Evolutionary conservation across 2,888 invertebrate species (phyloP).

Genomic region (Cephonodes hylas): DNA sequence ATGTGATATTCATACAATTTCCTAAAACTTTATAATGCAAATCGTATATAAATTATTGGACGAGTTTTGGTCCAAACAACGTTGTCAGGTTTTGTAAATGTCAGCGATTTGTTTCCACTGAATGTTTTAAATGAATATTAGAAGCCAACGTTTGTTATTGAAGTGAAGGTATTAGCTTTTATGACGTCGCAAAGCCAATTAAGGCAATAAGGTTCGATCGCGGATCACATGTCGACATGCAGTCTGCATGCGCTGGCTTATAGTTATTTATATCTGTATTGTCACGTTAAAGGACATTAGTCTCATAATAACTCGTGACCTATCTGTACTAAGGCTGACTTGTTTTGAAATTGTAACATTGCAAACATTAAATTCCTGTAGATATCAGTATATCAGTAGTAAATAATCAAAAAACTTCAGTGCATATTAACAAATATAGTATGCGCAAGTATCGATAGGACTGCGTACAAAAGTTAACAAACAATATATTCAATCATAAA

Average conservation of each 20-base stretch:
- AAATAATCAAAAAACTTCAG: not conserved
- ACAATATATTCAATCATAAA: not conserved
- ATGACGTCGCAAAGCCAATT: constrained; percentile 4
- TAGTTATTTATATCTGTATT: not conserved
- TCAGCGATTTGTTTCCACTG: not conserved
- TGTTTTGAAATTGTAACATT: not conserved
- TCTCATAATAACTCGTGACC: too few relatives aligned
- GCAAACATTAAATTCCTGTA: not conserved
- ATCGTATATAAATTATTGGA: not conserved
- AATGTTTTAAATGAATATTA: not conserved
- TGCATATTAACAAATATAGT: not conserved
- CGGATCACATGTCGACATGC: not conserved
- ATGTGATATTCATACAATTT: not conserved
- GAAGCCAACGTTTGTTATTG: not conserved
- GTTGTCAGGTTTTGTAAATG: not conserved
- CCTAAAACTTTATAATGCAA: not conserved
- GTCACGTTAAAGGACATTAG: too few relatives aligned
- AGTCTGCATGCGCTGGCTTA: not conserved
- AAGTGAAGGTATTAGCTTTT: constrained; percentile 14
- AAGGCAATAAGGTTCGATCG: not conserved
- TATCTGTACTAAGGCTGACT: not conserved
- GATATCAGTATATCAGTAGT: not conserved
- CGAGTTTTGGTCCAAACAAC: not conserved
- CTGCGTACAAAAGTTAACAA: not conserved
- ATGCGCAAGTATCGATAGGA: not conserved